phyloP scores from a whole-genome alignment of 2,888 invertebrate species.

The Yponomeuta plumbellus region DNA sequence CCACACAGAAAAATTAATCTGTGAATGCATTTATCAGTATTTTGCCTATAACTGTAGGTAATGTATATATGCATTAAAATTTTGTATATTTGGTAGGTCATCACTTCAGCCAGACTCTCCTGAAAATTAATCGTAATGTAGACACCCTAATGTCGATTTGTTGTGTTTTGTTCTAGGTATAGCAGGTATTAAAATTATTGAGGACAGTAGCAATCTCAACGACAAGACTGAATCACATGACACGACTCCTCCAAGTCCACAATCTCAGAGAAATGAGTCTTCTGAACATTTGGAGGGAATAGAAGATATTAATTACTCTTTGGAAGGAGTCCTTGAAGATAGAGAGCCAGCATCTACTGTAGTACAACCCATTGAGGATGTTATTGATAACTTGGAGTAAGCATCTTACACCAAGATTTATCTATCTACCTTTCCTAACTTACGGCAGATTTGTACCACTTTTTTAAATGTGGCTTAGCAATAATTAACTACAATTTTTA shows the following conservation, averaged over 20 bases:
- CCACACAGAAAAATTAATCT: too few relatives aligned
- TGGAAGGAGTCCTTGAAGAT: conserved; percentile 1
- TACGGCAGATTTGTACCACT: too few relatives aligned
- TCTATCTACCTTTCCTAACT: too few relatives aligned
- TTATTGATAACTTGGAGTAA: conserved; percentile 8
- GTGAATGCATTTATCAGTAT: too few relatives aligned
- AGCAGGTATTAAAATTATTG: conserved; percentile 25
- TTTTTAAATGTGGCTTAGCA: too few relatives aligned
- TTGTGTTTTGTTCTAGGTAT: conserved; percentile 21
- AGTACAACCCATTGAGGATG: background rate
- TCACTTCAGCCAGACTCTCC: background rate
- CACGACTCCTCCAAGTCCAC: conserved; percentile 4
- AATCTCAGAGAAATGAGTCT: background rate
- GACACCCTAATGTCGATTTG: background rate
- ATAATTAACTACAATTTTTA: too few relatives aligned
- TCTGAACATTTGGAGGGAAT: background rate
- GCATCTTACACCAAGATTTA: too few relatives aligned
- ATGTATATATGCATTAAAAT: too few relatives aligned
- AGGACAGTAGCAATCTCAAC: conserved; percentile 19
- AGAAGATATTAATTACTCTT: background rate
- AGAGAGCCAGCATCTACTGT: background rate
- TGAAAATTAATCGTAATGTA: background rate
- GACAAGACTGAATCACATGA: conserved; percentile 9
- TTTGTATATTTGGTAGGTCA: too few relatives aligned
- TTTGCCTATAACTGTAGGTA: too few relatives aligned